Conservation (phyloP, 2,113 vertebrate genomes). For the Xiphophorus hellerii region DNA sequence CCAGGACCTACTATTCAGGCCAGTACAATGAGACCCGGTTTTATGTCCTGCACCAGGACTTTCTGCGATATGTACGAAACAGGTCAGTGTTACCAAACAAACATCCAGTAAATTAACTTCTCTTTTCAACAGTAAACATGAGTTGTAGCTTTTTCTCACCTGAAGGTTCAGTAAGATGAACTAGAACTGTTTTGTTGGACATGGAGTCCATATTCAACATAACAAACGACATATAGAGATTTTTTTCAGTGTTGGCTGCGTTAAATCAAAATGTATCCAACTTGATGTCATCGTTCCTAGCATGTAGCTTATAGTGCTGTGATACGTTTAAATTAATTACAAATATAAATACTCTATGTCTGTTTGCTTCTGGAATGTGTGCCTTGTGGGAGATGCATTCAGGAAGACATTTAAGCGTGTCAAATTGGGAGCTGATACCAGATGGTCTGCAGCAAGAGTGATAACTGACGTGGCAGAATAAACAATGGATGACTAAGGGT, state of each 20-base stretch:
- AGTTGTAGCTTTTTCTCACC: background rate
- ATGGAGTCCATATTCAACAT: background rate
- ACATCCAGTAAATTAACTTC: background rate
- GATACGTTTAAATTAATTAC: no score
- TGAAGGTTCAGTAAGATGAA: background rate
- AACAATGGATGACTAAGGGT: no score
- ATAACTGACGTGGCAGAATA: no score
- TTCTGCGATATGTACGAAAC: conserved; percentile 88
- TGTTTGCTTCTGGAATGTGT: no score
- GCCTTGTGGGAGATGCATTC: no score
- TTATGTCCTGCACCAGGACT: conserved; percentile 87
- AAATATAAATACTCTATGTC: no score
- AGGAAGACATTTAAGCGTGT: no score
- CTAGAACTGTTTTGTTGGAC: background rate
- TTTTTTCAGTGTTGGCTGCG: background rate
- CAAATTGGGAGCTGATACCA: no score
- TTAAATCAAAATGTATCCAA: background rate
- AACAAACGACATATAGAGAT: background rate
- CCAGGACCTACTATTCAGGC: conserved; percentile 72
- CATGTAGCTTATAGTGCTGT: no score
- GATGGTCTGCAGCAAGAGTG: no score
- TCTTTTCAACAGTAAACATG: background rate
- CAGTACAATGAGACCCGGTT: conserved; percentile 77
- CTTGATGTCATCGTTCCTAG: background rate
- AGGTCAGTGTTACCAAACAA: conserved; percentile 74